These are phyloP conservation scores for Pseudopipra pipra DNA, from an alignment of 2,113 vertebrate genomes.

Conservation along the genomic window DNA sequence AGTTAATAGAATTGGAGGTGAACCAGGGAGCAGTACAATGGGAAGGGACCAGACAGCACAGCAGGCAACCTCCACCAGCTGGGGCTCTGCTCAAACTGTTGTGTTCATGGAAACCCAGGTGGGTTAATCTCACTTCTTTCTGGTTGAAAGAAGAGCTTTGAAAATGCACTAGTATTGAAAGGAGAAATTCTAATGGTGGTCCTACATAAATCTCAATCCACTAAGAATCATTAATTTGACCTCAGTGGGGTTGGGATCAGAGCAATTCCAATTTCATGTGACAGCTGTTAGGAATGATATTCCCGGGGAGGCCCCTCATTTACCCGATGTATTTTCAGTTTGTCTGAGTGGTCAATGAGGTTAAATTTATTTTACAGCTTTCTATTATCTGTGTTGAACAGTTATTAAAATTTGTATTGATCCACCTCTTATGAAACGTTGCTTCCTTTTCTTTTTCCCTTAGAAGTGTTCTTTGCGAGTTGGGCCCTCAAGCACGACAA, in stretches of 20 bases:
- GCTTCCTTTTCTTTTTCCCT: background rate
- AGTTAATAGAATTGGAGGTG: slow-evolving; percentile 34
- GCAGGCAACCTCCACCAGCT: background rate
- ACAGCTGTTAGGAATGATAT: background rate
- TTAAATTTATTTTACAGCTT: background rate
- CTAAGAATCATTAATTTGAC: background rate
- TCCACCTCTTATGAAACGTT: background rate
- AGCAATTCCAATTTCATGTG: background rate
- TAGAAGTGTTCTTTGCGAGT: background rate
- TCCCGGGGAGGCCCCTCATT: background rate
- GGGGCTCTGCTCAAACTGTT: background rate
- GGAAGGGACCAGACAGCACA: background rate
- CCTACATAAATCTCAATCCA: background rate
- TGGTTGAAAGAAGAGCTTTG: background rate
- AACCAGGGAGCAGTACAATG: background rate
- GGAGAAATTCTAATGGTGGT: background rate
- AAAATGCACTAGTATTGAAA: background rate
- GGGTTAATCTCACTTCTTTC: background rate
- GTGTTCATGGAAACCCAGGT: background rate
- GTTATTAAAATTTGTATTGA: background rate
- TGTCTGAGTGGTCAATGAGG: background rate
- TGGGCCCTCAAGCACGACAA: background rate
- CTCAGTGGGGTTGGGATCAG: background rate
- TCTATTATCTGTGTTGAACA: background rate
- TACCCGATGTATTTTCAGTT: background rate